Base-by-base conservation (phyloP, 2,797 vertebrate species). In the Acrocephalus scirpaceus region DNA sequence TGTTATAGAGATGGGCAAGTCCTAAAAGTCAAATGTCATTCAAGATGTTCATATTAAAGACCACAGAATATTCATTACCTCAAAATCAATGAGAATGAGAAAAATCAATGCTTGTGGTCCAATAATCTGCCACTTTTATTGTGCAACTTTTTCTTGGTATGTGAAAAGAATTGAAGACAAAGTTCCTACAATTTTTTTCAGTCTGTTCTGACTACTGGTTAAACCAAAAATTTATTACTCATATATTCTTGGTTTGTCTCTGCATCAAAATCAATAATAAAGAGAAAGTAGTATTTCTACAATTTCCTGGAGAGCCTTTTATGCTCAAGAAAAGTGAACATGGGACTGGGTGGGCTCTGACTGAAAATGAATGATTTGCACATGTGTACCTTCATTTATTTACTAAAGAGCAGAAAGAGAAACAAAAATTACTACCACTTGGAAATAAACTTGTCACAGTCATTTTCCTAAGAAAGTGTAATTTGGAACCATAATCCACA, bases 401-500 rank as follows among this genome's bases (percentile, higher is more conserved):
- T 65, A 38, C 13, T 57, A 11, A 84, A 66, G 16, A 82, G 19
- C 29, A 45, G 45, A 42, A 16, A 44, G n/a, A 57, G 12, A 50
- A 92, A 71, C 10, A 86, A 34, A 58, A 70, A 69, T 36, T 65
- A 36, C 5, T 60, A 9, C 11, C 11, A 15, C 8, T 58, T 53
- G 47, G 67, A 96, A 97, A 96, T 86, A 91, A 40, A 53, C 18
- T 92, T 67, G 34, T 88, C 42, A 60, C 30, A 29, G 32, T 81
- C 5, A 70, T 85, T 89, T 64, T 89, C 57, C 45, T 87, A 29
- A 76, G 34, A 50, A 62, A 78, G 13, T 12, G 44, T 10, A 38
- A 30, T 42, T 77, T 70, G 48, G 58, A 86, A 87, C 23, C 22
- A 56, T 45, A 53, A 61, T 58, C 38, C 20, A 30, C 16, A 26